Base-by-base conservation (phyloP, 92 coral and sea anemone species). In the Chrysogorgia sp. region DNA sequence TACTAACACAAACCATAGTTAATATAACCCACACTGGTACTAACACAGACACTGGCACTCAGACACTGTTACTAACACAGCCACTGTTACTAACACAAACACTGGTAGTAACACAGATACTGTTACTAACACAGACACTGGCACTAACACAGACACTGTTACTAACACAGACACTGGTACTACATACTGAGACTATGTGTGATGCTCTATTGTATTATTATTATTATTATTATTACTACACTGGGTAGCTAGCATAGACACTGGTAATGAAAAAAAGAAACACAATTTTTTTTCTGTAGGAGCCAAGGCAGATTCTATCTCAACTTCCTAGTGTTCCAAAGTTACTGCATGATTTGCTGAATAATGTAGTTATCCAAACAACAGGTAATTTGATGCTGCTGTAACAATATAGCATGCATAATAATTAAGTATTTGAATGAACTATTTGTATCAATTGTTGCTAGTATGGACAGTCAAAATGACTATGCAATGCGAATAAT, bases 321-420 rank as follows among this genome's bases (percentile, higher is more conserved):
- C 83, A 84, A 49, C 65, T 84, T 82, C 98, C 98, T 75, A 93
- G 98, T 83, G 81, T 89, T 29, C 96, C 96, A 17, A 93, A 93
- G 64, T 72, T 93, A 15, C 86, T 93, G 23, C 96, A 96, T 1
- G 63, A 58, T 34, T 66, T 93, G 32, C 57, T 40, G 29, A 70
- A 86, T 48, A 89, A 88, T 67, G 34, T 68, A 49, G 53, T 84
- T 1, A 40, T 91, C 60, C 86, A 86, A 32, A 67, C 85, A 26
- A 83, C 97, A 90, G 97, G 97, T 92, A 71, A 28, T 52, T 35
- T 10, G 48, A 40, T n/a, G 34, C 28, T 45, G 20, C 37, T 21
- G 34, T n/a, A 43, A 43, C 9, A 43, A 43, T 43, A 9, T 43
- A 9, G 17, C 59, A 57, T 57, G 32, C 63, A 3, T 23, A 31